Percentiles rank a stretch among this genome's conserved stretches.
phyloP scores from a whole-genome alignment of 1,140 invertebrate species.

The Teleogryllus occipitalis region DNA sequence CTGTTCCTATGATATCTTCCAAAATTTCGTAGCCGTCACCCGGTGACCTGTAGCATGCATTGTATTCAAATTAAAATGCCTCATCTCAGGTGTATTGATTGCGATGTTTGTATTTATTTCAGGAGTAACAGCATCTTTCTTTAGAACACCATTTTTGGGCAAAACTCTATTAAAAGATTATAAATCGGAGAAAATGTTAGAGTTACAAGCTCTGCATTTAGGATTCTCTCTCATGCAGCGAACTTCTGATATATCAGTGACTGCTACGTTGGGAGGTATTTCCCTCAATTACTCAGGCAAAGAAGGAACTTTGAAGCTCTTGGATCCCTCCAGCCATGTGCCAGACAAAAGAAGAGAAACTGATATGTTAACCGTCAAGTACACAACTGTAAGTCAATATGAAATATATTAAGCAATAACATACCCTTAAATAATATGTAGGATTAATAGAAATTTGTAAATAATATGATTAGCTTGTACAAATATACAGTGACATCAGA shows the following conservation, averaged over 20 bases:
- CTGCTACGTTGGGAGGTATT: slow-evolving; percentile 61
- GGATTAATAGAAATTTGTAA: no score
- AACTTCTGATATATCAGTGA: slow-evolving; percentile 65
- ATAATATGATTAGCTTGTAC: no score
- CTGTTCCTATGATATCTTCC: no score
- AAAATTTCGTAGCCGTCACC: no score
- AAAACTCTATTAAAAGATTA: no score
- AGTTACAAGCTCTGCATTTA: slow-evolving; percentile 45
- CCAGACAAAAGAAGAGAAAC: neutral
- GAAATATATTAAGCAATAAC: no score
- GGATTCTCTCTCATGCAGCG: slow-evolving; percentile 60
- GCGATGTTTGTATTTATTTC: no score
- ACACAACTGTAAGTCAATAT: neutral
- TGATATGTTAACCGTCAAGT: neutral
- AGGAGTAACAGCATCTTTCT: neutral
- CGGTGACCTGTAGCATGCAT: no score
- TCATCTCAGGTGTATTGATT: no score
- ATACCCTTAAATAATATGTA: no score
- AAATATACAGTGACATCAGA: no score
- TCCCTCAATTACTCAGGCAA: slow-evolving; percentile 48
- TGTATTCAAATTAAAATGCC: no score
- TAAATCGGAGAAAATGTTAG: slow-evolving; percentile 35
- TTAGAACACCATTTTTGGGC: neutral
- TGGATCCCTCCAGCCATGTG: neutral
- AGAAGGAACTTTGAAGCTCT: slow-evolving; percentile 7